Base-by-base conservation (phyloP, 2,888 invertebrate genomes). In the Patella depressa region DNA sequence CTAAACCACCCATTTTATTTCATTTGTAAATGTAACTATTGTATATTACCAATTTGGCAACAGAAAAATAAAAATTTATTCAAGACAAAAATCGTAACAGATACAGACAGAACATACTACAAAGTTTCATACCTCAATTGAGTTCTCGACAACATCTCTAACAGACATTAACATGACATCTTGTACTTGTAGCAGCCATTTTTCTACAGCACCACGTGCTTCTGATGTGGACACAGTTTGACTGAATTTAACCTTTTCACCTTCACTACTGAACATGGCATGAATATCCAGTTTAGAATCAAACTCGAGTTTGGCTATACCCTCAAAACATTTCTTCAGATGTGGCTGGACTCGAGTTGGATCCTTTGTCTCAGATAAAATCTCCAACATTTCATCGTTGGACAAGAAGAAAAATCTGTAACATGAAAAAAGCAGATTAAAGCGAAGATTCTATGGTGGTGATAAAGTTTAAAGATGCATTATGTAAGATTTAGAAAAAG, bases 221-320 rank as follows among this genome's bases (percentile, higher is more conserved):
- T 96, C 94, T 0, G 94, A 94, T 0, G 98, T 98, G 65, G 94
- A 94, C 84, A 98, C 96, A 0, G 94, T 92, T 83, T 95, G 94
- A 1, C 94, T 94, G 19, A 98, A 93, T 59, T 86, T 83, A 15
- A 91, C 96, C 76, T 95, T 93, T 92, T 98, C 98, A 9, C 95
- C 90, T 81, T 92, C 92, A 80, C 96, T 95, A 2, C 98, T 98
- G 86, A 94, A 94, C 96, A 98, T 97, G 80, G 95, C 95, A 0
- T 95, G 95, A 0, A 98, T 96, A 79, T 97, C 96, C 89, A 97
- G 92, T n/a, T 96, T 95, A 74, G 95, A 95, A 29, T 96, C 97
- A 90, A 98, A 98, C 19, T 94, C 94, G 57, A 98, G 92, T 80
- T 94, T 95, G 17, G 96, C 95, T 81, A 98, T 98, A 9, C 97